Conservation (phyloP, 2,888 invertebrate genomes). For the Lochmaea capreae region DNA sequence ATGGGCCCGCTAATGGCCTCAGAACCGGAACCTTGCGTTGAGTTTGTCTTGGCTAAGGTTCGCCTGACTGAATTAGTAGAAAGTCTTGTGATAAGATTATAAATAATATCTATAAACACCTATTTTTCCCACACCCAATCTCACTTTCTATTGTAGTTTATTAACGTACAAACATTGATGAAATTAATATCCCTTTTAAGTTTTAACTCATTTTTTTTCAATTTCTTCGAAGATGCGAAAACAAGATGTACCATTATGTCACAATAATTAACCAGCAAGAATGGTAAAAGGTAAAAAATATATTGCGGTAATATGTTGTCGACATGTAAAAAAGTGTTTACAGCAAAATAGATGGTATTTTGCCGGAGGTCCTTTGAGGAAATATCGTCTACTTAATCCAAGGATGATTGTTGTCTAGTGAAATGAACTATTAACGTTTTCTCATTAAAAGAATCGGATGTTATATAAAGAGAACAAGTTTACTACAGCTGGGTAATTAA, state of each 20-base stretch:
- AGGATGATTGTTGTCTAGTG: conserved; percentile 8
- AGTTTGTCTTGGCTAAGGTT: too few relatives aligned
- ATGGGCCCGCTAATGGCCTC: too few relatives aligned
- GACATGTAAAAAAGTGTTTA: neutral
- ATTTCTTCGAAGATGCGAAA: neutral
- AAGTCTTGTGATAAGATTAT: too few relatives aligned
- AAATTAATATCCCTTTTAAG: conserved; percentile 3
- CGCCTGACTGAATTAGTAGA: too few relatives aligned
- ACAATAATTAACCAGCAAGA: conserved; percentile 8
- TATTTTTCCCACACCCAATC: neutral
- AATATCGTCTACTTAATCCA: neutral
- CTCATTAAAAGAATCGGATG: neutral
- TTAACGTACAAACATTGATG: neutral
- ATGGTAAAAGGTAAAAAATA: conserved; percentile 8
- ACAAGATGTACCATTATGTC: conserved; percentile 1
- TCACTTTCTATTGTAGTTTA: neutral
- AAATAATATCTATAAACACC: too few relatives aligned
- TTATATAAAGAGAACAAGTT: conserved; percentile 5
- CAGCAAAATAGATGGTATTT: conserved; percentile 2
- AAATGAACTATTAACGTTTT: conserved; percentile 5
- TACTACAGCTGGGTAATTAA: conserved; percentile 1
- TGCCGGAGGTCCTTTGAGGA: neutral
- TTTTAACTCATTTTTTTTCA: neutral
- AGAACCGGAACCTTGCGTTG: too few relatives aligned
- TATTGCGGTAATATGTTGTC: conserved; percentile 1